Evolutionary conservation across 2,113 vertebrate species (phyloP).

Genomic region (Eurypyga helias): DNA sequence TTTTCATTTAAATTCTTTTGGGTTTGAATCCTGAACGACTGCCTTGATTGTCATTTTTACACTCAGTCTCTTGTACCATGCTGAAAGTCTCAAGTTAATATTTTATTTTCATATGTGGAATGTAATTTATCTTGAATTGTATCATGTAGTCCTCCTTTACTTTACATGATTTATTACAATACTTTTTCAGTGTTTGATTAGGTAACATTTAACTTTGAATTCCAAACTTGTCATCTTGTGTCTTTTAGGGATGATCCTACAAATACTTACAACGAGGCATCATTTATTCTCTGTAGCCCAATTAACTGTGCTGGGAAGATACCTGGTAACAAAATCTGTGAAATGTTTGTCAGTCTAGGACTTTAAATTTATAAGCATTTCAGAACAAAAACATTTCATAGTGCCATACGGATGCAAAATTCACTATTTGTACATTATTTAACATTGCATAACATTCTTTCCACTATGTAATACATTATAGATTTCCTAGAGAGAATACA

Average conservation of each 20-base stretch:
- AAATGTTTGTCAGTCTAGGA: not conserved
- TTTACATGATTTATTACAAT: not conserved
- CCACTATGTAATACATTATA: not conserved
- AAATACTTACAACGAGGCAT: not conserved
- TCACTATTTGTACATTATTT: not conserved
- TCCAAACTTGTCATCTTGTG: not conserved
- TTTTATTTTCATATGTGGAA: not conserved
- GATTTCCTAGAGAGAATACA: not conserved
- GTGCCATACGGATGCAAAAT: not conserved
- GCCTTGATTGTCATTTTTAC: not conserved
- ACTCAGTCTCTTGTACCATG: not conserved
- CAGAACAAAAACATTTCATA: not conserved
- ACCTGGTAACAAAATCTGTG: not conserved
- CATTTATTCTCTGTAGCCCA: not conserved
- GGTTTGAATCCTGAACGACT: not conserved
- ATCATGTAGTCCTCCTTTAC: not conserved
- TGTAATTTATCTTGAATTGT: not conserved
- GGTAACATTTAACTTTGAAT: not conserved
- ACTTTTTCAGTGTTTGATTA: not conserved
- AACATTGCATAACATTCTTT: not conserved
- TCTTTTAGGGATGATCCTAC: not conserved
- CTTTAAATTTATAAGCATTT: not conserved
- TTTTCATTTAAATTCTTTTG: not conserved
- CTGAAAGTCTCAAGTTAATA: not conserved
- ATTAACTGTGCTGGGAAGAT: not conserved